Evolutionary conservation across 2,113 vertebrate genomes (phyloP).

Genomic region (Halcyon malimbica): DNA sequence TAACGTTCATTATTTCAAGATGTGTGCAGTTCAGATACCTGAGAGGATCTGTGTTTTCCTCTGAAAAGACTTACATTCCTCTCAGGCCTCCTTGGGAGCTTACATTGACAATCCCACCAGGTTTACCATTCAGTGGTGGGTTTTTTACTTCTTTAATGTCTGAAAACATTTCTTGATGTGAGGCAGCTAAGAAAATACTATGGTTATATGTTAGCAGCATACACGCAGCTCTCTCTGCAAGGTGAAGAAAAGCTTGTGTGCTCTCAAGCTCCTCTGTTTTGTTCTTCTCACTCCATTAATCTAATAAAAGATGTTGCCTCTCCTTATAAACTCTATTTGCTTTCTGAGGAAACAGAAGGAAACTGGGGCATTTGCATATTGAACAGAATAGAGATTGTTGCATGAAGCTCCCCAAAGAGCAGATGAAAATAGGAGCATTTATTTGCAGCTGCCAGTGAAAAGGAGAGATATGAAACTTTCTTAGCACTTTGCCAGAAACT

Average conservation of each 20-base stretch:
- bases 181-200: background rate
- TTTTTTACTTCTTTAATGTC: background rate
- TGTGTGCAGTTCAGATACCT: background rate
- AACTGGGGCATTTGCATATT: constrained; percentile 25
- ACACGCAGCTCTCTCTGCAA: background rate
- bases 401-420: constrained; percentile 29
- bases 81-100: background rate
- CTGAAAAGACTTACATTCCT: background rate
- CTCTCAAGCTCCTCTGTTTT: background rate
- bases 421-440: constrained; percentile 41
- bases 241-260: background rate
- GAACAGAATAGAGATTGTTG: constrained; percentile 43
- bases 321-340: constrained; percentile 22
- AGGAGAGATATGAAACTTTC: background rate
- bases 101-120: background rate
- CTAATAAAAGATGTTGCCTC: constrained; percentile 46
- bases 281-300: constrained; percentile 43
- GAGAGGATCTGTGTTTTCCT: background rate
- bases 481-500: constrained; percentile 2
- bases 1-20: background rate
- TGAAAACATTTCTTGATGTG: background rate
- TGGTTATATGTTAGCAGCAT: background rate
- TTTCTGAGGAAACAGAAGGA: constrained; percentile 29
- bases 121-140: background rate
- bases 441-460: constrained; percentile 51